Base-by-base conservation (phyloP, 2,113 vertebrate genomes). In the Neogobius melanostomus region DNA sequence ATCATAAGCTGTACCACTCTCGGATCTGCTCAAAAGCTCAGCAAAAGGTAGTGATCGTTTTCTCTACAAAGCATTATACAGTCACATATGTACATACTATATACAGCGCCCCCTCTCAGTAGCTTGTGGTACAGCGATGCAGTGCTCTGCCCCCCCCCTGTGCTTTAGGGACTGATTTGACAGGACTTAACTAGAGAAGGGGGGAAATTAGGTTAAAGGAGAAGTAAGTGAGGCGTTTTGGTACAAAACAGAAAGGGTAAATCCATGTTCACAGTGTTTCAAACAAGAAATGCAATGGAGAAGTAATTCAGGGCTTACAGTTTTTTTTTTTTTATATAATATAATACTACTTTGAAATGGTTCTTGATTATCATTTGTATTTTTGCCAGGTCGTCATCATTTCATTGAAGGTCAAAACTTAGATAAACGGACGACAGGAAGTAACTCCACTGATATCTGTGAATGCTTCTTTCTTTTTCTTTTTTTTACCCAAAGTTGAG, bases 11-110 rank as follows among this genome's bases (percentile, higher is more conserved):
- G 61, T 44, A 76, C 51, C 64, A 72, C 56, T 77, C 76, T 74
- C 28, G 73, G 68, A 77, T 76, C 54, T 81, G 80, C 64, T 73
- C 71, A 81, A 84, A 78, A 74, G 71, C 76, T 74, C 81, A 66
- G 69, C 68, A 65, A 42, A 84, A 84, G 79, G 77, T 85, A 79
- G 75, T 81, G 76, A 80, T 89, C 74, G 62, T 72, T 70, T 82
- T 75, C 77, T 85, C 84, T 89, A 82, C 62, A 90, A 93, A 92
- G 90, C 90, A 88, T 87, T 90, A 21, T 21, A 92, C 89, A 92
- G 79, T 92, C 80, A 89, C 85, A 91, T 90, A 94, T 94, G 91
- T 94, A 94, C 92, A 93, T 67, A 84, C 80, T 89, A 85, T 92
- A 92, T 91, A 90, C 92, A 90, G 89, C 84, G 74, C 87, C 82